Conservation (phyloP, 2,888 invertebrate species). For the Schizotus pectinicornis region DNA sequence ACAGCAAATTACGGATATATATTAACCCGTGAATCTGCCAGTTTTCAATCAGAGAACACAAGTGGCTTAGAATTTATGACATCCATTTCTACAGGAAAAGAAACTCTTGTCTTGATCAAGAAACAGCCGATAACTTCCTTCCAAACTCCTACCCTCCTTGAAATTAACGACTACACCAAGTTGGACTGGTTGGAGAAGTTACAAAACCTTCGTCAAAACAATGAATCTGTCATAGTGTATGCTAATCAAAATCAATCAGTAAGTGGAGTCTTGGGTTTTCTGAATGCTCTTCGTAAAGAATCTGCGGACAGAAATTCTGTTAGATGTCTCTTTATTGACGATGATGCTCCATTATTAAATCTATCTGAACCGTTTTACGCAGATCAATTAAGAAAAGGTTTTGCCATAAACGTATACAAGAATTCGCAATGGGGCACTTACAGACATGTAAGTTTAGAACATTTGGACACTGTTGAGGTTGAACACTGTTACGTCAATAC, state of each 20-base stretch:
- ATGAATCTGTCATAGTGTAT: slow-evolving; percentile 63
- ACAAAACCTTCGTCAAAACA: slow-evolving; percentile 46
- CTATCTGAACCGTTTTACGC: slow-evolving; percentile 63
- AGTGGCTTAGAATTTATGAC: too few relatives aligned
- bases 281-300: slow-evolving; percentile 72
- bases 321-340: slow-evolving; percentile 65
- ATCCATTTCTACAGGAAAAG: too few relatives aligned
- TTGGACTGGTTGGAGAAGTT: slow-evolving; percentile 64
- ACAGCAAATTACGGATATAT: too few relatives aligned
- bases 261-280: slow-evolving; percentile 74
- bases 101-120: too few relatives aligned
- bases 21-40: too few relatives aligned
- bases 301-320: slow-evolving; percentile 56
- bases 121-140: too few relatives aligned
- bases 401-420: slow-evolving; percentile 79
- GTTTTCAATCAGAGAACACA: too few relatives aligned
- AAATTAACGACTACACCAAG: slow-evolving; percentile 56
- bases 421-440: slow-evolving; percentile 70
- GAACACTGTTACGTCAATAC: slow-evolving; percentile 81
- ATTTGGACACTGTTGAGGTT: slow-evolving; percentile 57
- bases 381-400: slow-evolving; percentile 71
- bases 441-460: slow-evolving; percentile 74
- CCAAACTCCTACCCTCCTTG: slow-evolving; percentile 54
- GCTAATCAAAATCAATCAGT: slow-evolving; percentile 67
- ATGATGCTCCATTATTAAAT: slow-evolving; percentile 69